Conservation (phyloP, 2,797 vertebrate species). For the Pangasius mekongensis region DNA sequence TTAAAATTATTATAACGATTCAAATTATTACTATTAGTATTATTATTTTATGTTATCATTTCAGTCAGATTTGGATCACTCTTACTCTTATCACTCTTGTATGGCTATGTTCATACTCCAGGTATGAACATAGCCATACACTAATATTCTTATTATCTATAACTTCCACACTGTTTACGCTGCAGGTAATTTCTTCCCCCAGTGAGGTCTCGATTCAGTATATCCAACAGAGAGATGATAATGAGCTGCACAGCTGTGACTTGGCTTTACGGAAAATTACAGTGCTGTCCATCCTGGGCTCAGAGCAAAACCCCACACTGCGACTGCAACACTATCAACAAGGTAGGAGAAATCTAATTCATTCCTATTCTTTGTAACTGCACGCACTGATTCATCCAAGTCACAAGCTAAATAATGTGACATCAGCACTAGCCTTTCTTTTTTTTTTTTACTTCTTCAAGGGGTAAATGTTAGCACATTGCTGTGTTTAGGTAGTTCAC, state of each 20-base stretch:
- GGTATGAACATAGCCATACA: background rate
- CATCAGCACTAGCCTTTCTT: background rate
- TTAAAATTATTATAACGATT: background rate
- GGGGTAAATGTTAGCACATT: background rate
- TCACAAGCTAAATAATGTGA: background rate
- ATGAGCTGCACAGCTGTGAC: conserved; percentile 70
- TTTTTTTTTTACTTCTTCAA: background rate
- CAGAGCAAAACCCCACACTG: conserved; percentile 63
- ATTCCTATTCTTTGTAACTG: background rate
- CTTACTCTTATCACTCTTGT: background rate
- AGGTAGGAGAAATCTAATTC: conserved; percentile 55
- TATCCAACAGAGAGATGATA: conserved; percentile 73
- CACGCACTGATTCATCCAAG: background rate
- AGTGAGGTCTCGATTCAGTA: conserved; percentile 69
- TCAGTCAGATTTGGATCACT: background rate
- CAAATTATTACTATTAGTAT: too few species aligned
- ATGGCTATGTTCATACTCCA: too few species aligned
- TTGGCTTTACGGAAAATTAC: conserved; percentile 75
- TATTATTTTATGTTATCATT: background rate
- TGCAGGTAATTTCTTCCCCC: conserved; percentile 76
- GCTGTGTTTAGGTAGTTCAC: background rate
- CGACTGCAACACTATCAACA: conserved; percentile 72
- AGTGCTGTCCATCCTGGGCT: conserved; percentile 70
- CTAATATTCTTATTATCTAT: background rate
- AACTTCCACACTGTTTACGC: conserved; percentile 5